Base-by-base conservation (phyloP, 2,113 vertebrate genomes). In the Tetrax tetrax region DNA sequence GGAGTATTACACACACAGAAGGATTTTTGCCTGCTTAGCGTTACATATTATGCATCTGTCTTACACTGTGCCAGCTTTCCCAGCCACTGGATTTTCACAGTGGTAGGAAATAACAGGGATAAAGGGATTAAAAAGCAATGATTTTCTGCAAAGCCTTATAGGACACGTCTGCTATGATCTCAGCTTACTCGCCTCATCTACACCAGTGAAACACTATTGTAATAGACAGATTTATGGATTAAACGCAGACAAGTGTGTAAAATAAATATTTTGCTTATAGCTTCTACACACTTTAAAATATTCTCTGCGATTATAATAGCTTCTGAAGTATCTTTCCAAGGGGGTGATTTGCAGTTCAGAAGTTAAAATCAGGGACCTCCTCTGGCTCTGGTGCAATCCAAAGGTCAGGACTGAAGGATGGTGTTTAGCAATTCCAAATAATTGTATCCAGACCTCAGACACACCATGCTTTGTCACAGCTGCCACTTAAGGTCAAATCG, bases 91-190 rank as follows among this genome's bases (percentile, higher is more conserved):
- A 97, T 98, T 89, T 97, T 80, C 94, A 93, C 87, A 81, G 89
- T 81, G 70, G 41, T 93, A 94, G 94, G 87, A 91, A 96, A 93
- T 89, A 96, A 95, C 76, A 83, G 78, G 93, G 94, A 96, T 95
- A 97, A 97, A 96, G 70, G 89, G 95, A 97, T 97, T 98, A 93
- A 96, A 96, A 97, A 93, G 89, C 86, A 97, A 95, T 95, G 89
- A 96, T 90, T 97, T 97, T 96, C 76, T 77, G 76, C 54, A 94
- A 92, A 94, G 82, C 94, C 95, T 97, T 95, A 95, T 27, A 95
- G 89, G 76, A 93, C 92, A 90, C 57, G 82, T 85, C 95, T 94
- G 95, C 96, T 96, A 82, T 95, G 93, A 97, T 96, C 94, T 93
- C 90, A 95, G 91, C 69, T 95, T 94, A 89, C 87, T 97, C 54